Conservation (phyloP, 2,113 vertebrate species). For the Alethe castanea region DNA sequence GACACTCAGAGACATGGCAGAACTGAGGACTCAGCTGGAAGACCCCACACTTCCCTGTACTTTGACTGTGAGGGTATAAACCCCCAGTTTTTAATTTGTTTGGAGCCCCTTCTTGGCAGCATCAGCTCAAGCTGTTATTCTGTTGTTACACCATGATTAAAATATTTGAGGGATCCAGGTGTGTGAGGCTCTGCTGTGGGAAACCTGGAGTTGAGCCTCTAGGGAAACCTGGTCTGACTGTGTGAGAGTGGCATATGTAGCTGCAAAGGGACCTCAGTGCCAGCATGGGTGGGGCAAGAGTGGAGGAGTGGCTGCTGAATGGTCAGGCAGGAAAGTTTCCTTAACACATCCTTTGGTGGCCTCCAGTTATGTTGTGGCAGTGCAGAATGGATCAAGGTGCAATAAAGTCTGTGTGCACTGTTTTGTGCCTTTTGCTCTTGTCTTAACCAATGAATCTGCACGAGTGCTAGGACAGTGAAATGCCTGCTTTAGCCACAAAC, state of each 20-base stretch:
- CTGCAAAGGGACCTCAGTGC: neutral
- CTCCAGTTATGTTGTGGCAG: neutral
- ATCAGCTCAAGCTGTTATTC: rapidly evolving
- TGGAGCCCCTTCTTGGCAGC: neutral
- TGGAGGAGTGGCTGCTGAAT: neutral
- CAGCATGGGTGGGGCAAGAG: neutral
- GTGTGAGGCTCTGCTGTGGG: neutral
- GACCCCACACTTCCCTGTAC: too few relatives aligned
- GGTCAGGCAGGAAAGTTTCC: neutral
- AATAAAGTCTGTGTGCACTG: neutral
- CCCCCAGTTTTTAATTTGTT: neutral
- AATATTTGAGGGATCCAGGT: neutral
- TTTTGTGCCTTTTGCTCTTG: neutral
- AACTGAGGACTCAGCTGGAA: neutral
- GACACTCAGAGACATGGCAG: neutral
- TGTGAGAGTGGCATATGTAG: neutral
- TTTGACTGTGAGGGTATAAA: too few relatives aligned
- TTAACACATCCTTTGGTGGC: neutral
- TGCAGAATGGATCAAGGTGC: neutral
- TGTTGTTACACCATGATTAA: neutral
- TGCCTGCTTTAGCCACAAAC: neutral
- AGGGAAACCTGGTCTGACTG: neutral
- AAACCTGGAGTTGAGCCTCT: neutral
- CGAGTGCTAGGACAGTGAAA: neutral
- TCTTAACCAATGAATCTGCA: neutral